A percentile compares a stretch with the other conserved stretches of the same genome.
Conservation (phyloP, 2,113 vertebrate species). For the Stegastes partitus region DNA sequence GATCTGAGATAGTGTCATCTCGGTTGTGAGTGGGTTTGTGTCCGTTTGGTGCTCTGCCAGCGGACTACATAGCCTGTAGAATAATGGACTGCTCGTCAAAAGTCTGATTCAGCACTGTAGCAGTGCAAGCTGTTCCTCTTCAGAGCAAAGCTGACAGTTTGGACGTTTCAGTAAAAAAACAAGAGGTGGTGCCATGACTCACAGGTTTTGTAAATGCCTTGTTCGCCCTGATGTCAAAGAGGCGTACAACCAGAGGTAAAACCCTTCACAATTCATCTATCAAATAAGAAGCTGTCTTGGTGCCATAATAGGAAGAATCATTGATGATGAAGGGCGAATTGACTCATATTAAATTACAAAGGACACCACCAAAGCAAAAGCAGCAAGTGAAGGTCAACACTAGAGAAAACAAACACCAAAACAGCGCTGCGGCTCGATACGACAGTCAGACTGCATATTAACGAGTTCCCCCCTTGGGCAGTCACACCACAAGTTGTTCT, state of each 20-base stretch:
- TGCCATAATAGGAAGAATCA: not conserved
- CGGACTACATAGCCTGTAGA: not conserved
- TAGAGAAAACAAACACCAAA: not conserved
- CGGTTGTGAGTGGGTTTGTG: too few relatives aligned
- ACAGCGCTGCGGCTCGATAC: not conserved
- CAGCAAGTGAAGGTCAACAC: not conserved
- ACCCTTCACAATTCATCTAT: slow-evolving; percentile 2
- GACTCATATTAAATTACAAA: not conserved
- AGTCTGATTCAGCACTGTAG: not conserved
- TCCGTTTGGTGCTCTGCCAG: not conserved
- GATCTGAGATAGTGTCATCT: not conserved
- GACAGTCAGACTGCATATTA: not conserved
- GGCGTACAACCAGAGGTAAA: not conserved
- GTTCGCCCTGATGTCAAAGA: not conserved
- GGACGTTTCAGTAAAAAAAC: not conserved
- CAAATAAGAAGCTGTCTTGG: not conserved
- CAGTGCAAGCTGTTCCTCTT: not conserved
- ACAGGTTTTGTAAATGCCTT: not conserved
- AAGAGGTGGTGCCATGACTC: not conserved
- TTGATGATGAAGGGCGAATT: slow-evolving; percentile 10
- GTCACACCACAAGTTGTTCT: not conserved
- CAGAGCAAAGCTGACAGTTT: not conserved
- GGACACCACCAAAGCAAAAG: not conserved
- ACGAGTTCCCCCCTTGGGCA: too few relatives aligned
- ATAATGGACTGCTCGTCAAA: not conserved